A percentile compares a stretch with the other conserved stretches of the same genome.
Evolutionary conservation across 2,888 invertebrate species (phyloP).

Genomic region (Pherbina coryleti): DNA sequence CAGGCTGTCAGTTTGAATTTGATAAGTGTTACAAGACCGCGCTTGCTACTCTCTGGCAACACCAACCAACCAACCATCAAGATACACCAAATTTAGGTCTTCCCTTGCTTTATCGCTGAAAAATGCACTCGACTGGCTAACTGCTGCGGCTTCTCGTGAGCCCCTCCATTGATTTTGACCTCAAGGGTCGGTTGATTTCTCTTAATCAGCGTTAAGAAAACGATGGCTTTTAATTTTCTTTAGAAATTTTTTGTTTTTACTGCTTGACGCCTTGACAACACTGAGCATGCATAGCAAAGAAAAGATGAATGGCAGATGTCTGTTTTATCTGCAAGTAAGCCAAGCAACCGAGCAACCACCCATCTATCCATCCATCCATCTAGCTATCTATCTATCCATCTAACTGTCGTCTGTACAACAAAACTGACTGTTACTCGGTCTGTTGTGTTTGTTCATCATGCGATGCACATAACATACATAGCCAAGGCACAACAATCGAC

Average conservation of each 20-base stretch:
- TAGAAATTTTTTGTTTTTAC: neutral
- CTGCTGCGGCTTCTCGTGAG: no score
- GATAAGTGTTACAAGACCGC: no score
- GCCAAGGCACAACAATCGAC: neutral
- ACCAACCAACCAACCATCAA: no score
- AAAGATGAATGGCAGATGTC: conserved; percentile 10
- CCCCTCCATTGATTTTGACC: conserved; percentile 2
- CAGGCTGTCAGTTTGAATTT: no score
- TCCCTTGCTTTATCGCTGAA: no score
- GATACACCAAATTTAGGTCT: no score
- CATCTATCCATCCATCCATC: neutral
- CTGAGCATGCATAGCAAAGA: neutral
- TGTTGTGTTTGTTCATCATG: conserved; percentile 1
- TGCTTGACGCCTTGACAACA: neutral
- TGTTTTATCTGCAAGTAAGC: neutral
- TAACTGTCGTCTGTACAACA: neutral
- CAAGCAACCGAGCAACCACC: neutral
- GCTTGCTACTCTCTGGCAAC: no score
- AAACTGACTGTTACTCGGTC: neutral
- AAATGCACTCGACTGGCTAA: no score
- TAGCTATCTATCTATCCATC: no score
- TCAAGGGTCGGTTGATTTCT: conserved; percentile 5
- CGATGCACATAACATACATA: no score
- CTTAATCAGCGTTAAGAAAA: conserved; percentile 4
- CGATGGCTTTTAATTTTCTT: neutral